These are phyloP conservation scores for Dione juno DNA, from an alignment of 2,888 invertebrate species.

Conservation along the genomic window DNA sequence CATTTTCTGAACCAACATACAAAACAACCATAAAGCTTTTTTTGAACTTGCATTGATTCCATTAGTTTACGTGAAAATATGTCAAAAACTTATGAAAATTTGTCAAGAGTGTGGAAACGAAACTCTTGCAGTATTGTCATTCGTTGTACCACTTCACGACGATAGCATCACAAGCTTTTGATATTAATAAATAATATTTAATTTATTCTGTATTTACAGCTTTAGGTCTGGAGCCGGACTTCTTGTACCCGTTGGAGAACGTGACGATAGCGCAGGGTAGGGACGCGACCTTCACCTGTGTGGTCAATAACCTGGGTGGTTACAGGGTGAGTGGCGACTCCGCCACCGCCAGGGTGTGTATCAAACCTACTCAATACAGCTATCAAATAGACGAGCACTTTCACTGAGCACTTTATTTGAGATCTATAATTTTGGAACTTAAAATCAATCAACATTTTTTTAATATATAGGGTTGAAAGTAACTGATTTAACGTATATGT, in stretches of 20 bases:
- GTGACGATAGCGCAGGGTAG: conserved; percentile 92
- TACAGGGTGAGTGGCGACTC: conserved; percentile 96
- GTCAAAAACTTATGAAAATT: no score
- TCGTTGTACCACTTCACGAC: no score
- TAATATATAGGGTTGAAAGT: background rate
- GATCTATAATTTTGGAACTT: conserved; percentile 68
- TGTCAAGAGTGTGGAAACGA: no score
- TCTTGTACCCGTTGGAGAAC: conserved; percentile 91
- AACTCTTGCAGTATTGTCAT: no score
- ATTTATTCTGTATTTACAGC: conserved; percentile 80
- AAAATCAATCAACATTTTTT: conserved; percentile 23
- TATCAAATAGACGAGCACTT: conserved; percentile 77
- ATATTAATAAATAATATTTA: background rate
- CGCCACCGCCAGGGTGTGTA: conserved; percentile 93
- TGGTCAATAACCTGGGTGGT: conserved; percentile 92
- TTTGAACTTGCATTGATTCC: no score
- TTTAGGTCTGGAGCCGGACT: conserved; percentile 90
- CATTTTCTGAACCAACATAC: no score
- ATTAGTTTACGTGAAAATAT: no score
- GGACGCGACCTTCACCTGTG: conserved; percentile 93
- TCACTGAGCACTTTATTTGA: conserved; percentile 71
- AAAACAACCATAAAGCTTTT: no score
- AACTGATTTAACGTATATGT: background rate
- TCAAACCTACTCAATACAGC: conserved; percentile 80
- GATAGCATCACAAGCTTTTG: no score